Evolutionary conservation across 2,888 invertebrate genomes (phyloP), one percentile per base, ranked within the genome.

Genomic region (Malacosoma neustria): DNA sequence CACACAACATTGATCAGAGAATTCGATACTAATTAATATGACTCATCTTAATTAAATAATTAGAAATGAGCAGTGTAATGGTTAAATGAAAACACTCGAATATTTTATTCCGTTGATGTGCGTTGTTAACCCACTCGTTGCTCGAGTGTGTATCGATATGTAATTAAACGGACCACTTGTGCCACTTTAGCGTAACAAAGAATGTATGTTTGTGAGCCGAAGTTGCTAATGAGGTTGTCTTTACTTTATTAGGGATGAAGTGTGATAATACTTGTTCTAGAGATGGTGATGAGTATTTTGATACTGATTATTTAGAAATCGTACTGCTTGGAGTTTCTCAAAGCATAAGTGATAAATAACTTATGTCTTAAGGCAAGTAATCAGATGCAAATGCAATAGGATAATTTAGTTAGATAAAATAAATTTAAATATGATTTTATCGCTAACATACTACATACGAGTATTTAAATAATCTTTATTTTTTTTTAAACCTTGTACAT

Each of bases 101-200:
- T 22, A 9, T 22, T 22, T 22, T 22, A 22, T 22, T 22, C 22
- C 9, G 22, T 22, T 22, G 22, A 9, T 22, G 15, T 44, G 46
- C 43, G 40, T 41, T 39, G 38, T 22, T 22, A 22, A 22, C 22
- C 22, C 22, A 22, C 22, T 22, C 22, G 22, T 5, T 22, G 35
- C 30, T 32, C 29, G 39, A 55, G 51, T 49, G 50, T 48, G 43
- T 57, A 59, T 61, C 57, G 52, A 62, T 56, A 57, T 56, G 51
- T 64, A 69, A 71, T 71, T 71, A 67, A 65, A 62, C 54, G 50
- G 53, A 55, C 61, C 52, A 60, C 64, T 60, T 48, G 48, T 46
- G 46, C 51, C 54, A 55, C 52, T 60, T 51, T 47, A 41, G 49
- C 45, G 51, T 53, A 64, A 60, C 58, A 59, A 55, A 56, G 48